A percentile compares a stretch with the other conserved stretches of the same genome.
These are phyloP conservation scores for Macrobrachium nipponense DNA, from an alignment of 1,140 invertebrate species.

Conservation along the genomic window DNA sequence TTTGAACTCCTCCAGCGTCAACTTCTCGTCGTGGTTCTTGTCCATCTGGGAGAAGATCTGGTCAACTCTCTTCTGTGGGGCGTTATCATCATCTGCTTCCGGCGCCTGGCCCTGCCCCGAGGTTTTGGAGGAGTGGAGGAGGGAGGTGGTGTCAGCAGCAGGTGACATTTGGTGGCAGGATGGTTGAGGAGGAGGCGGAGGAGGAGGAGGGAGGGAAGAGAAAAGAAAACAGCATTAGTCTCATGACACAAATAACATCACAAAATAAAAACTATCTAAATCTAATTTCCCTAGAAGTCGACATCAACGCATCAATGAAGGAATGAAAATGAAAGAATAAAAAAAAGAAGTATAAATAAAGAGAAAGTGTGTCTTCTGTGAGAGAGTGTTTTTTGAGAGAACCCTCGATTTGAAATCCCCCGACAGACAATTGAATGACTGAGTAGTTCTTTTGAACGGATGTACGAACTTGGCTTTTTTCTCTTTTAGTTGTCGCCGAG, in stretches of 20 bases:
- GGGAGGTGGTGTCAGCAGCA: no score
- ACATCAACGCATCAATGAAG: no score
- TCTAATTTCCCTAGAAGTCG: no score
- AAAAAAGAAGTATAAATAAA: no score
- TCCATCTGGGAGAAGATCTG: conserved; percentile 99
- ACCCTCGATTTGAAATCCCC: not conserved
- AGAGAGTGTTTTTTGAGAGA: not conserved
- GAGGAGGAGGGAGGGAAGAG: not conserved
- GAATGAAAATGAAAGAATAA: no score
- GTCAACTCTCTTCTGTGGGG: conserved; percentile 94
- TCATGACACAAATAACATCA: not conserved
- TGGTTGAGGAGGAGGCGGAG: not conserved
- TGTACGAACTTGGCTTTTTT: not conserved
- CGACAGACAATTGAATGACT: not conserved
- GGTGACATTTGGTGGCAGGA: not conserved
- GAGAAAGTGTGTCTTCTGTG: no score
- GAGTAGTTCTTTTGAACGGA: not conserved
- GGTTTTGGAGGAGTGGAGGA: not conserved
- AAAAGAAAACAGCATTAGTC: not conserved
- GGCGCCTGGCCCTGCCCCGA: conserved; percentile 76
- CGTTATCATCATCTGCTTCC: conserved; percentile 93
- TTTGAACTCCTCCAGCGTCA: conserved; percentile 98
- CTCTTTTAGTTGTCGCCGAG: conserved; percentile 66
- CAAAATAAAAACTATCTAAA: not conserved
- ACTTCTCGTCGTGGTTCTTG: conserved; percentile 97